phyloP scores from a whole-genome alignment of 2,797 vertebrate genomes.

The Lophotriccus pileatus region DNA sequence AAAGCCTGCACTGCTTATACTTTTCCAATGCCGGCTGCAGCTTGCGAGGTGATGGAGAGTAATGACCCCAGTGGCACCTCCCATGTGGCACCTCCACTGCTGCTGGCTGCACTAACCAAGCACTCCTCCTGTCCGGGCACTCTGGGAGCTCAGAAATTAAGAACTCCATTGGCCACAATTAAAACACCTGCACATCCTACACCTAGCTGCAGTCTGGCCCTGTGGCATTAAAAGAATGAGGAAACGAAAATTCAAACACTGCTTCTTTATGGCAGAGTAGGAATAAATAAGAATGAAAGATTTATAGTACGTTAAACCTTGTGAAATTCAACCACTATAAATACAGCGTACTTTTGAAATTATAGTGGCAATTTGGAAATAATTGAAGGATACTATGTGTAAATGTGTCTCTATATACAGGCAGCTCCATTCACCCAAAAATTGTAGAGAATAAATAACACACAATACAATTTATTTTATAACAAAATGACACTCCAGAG shows the following conservation, averaged over 20 bases:
- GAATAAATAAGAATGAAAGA: conserved; percentile 38
- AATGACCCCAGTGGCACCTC: not conserved
- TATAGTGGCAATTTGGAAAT: conserved; percentile 23
- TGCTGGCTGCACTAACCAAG: not conserved
- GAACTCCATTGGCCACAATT: not conserved
- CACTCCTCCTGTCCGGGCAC: not conserved
- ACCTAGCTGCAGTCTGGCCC: not conserved
- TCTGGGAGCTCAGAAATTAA: not conserved
- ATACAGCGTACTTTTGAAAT: conserved; percentile 41
- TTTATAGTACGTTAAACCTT: not conserved
- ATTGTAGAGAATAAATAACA: conserved; percentile 30
- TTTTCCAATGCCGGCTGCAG: not conserved
- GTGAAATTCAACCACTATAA: conserved; percentile 15
- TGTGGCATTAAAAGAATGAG: not conserved
- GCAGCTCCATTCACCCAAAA: not conserved
- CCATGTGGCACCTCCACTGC: not conserved
- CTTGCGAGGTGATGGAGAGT: not conserved
- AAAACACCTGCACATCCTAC: not conserved
- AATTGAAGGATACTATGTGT: not conserved
- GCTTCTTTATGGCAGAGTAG: not conserved
- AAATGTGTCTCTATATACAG: not conserved
- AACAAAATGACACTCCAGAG: conserved; percentile 39
- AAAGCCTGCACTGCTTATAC: not conserved
- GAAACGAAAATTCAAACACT: not conserved
- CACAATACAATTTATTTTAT: conserved; percentile 29